A percentile compares a stretch with the other conserved stretches of the same genome.
These are phyloP conservation scores for Brachypalpus laphriformis DNA, from an alignment of 2,888 invertebrate genomes.

Conservation along the genomic window DNA sequence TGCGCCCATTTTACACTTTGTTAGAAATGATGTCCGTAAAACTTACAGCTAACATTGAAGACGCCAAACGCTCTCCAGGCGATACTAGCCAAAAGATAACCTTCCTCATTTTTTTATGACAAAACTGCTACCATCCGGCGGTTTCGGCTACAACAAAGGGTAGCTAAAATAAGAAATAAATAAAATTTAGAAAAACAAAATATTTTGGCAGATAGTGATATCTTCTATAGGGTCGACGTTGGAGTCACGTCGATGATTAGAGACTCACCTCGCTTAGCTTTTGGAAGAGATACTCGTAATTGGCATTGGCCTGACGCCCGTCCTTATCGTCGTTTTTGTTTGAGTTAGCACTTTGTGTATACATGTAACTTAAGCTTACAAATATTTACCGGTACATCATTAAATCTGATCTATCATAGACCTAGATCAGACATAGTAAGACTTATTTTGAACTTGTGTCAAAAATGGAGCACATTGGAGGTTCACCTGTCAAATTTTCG, in stretches of 20 bases:
- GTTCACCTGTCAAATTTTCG: neutral
- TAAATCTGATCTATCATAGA: neutral
- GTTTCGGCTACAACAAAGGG: neutral
- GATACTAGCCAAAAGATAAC: neutral
- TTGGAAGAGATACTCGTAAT: slow-evolving; percentile 18
- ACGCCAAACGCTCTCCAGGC: neutral
- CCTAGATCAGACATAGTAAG: neutral
- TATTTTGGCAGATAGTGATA: neutral
- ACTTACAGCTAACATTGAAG: neutral
- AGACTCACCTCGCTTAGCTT: slow-evolving; percentile 13
- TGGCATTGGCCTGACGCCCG: neutral
- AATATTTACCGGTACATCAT: neutral
- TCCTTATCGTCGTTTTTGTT: neutral
- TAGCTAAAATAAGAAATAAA: neutral
- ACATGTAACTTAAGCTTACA: neutral
- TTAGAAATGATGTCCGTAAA: too few relatives aligned
- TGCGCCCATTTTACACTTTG: neutral
- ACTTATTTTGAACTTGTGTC: neutral
- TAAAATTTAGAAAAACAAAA: neutral
- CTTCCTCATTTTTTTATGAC: neutral
- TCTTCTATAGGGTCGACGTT: slow-evolving; percentile 8
- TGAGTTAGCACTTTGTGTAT: neutral
- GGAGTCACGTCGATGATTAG: slow-evolving; percentile 1
- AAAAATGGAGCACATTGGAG: too few relatives aligned
- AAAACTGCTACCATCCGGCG: neutral